phyloP scores from a whole-genome alignment of 1,140 invertebrate genomes.

The Musca vetustissima region DNA sequence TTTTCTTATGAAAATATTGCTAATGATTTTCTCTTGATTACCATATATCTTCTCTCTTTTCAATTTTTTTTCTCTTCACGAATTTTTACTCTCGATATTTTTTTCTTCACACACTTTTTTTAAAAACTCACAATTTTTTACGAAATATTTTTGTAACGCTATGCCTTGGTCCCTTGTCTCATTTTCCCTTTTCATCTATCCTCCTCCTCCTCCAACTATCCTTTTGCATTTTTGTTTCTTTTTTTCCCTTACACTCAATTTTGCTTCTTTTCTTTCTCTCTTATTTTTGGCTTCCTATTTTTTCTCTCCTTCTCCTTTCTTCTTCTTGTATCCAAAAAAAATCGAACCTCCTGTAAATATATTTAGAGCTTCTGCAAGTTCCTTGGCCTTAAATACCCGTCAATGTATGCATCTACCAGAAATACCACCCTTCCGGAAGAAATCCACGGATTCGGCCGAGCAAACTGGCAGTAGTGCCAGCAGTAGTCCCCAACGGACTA shows the following conservation, averaged over 20 bases:
- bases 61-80: too few relatives aligned
- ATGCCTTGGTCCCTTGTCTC: background rate
- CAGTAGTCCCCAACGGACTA: conserved; percentile 45
- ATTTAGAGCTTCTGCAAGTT: conserved; percentile 45
- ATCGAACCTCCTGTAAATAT: conserved; percentile 5
- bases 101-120: background rate
- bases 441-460: conserved; percentile 50
- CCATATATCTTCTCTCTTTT: too few relatives aligned
- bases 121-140: background rate
- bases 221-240: too few relatives aligned
- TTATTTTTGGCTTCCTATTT: conserved; percentile 18
- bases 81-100: too few relatives aligned
- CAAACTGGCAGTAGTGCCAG: conserved; percentile 45
- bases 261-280: conserved; percentile 2
- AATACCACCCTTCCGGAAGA: conserved; percentile 60
- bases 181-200: conserved; percentile 19
- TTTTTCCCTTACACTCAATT: background rate
- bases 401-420: conserved; percentile 57
- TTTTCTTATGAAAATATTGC: too few relatives aligned
- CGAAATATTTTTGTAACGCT: background rate
- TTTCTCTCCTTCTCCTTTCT: conserved; percentile 24
- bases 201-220: background rate
- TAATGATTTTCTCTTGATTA: too few relatives aligned
- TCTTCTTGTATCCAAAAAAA: conserved; percentile 19
- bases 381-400: conserved; percentile 43